Evolutionary conservation across 1,140 invertebrate species (phyloP).

Genomic region (Capitella teleta): DNA sequence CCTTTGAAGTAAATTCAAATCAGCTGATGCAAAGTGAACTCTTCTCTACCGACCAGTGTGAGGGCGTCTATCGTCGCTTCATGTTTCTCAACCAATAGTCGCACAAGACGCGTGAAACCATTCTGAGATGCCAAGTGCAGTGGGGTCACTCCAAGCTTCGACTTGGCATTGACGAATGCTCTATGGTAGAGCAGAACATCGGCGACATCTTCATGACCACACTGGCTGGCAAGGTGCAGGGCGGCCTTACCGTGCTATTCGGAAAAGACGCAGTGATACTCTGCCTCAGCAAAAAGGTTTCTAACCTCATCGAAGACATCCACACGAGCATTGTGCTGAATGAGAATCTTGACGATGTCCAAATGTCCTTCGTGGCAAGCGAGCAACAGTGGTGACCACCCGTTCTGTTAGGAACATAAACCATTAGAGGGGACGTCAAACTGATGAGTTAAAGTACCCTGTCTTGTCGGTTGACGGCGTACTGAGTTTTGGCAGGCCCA

Average conservation of each 20-base stretch:
- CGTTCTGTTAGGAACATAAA: slow-evolving; percentile 44
- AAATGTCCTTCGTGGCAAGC: slow-evolving; percentile 58
- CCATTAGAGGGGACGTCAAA: too few species aligned
- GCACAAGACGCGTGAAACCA: slow-evolving; percentile 52
- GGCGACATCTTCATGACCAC: slow-evolving; percentile 78
- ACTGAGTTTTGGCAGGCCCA: slow-evolving; percentile 72
- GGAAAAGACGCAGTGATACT: not conserved
- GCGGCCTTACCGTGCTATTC: slow-evolving; percentile 66
- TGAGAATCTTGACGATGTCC: slow-evolving; percentile 70
- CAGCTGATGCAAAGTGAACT: too few species aligned
- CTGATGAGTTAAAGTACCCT: too few species aligned
- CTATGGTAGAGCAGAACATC: slow-evolving; percentile 90
- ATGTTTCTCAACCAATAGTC: slow-evolving; percentile 74
- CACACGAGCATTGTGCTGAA: slow-evolving; percentile 85
- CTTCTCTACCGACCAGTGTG: slow-evolving; percentile 55
- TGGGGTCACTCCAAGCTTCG: slow-evolving; percentile 66
- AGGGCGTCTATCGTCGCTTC: slow-evolving; percentile 88
- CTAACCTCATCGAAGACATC: slow-evolving; percentile 92
- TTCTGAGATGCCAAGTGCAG: slow-evolving; percentile 76
- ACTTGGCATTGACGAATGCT: slow-evolving; percentile 84
- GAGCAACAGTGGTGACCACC: slow-evolving; percentile 92
- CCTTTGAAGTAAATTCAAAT: slow-evolving; percentile 32
- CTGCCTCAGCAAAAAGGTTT: not conserved
- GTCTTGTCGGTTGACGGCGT: slow-evolving; percentile 85
- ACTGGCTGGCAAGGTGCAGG: slow-evolving; percentile 87